Conservation (phyloP, 2,888 invertebrate species). For the Amiota minor region DNA sequence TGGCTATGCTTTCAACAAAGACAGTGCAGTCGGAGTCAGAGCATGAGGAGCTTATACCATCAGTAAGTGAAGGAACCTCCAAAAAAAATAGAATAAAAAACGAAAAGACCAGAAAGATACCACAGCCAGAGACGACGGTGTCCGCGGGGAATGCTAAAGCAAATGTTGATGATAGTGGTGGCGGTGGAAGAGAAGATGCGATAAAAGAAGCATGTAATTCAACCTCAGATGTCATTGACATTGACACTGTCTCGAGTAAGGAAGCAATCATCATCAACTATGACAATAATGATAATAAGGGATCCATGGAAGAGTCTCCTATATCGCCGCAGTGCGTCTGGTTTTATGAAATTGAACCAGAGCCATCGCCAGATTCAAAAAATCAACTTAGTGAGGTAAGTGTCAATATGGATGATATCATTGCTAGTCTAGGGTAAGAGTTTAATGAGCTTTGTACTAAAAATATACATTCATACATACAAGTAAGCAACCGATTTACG, state of each 20-base stretch:
- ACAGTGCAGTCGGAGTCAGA: neutral
- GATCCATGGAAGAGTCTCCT: neutral
- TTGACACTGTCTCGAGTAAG: neutral
- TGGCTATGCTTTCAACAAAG: slow-evolving; percentile 40
- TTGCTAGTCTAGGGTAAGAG: neutral
- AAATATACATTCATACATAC: neutral
- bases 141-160: neutral
- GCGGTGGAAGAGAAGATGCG: neutral
- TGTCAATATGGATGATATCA: slow-evolving; percentile 11
- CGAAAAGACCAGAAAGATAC: neutral
- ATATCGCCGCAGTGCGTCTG: slow-evolving; percentile 49
- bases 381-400: slow-evolving; percentile 42
- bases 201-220: slow-evolving; percentile 1
- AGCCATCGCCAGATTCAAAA: neutral
- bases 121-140: neutral
- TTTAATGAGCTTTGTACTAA: neutral
- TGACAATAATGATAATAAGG: neutral
- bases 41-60: slow-evolving; percentile 9
- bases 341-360: slow-evolving; percentile 52
- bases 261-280: neutral
- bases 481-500: neutral
- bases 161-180: neutral
- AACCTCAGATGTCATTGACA: slow-evolving; percentile 7
- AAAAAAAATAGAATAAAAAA: too few relatives aligned
- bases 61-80: neutral